Conservation (phyloP, 1,140 invertebrate species). For the Drosophila sturtevanti region DNA sequence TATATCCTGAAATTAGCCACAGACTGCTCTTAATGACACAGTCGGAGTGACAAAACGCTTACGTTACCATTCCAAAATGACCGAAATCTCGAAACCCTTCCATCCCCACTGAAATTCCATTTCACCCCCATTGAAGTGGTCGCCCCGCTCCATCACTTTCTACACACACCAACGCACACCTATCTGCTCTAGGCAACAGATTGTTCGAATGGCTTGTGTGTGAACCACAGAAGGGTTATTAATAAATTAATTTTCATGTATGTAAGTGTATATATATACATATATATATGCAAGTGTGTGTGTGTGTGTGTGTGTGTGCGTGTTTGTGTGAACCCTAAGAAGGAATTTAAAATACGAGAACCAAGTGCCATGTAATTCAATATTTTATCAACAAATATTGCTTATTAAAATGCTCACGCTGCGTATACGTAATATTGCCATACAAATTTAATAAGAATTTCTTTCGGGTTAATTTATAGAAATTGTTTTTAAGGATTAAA, state of each 20-base stretch:
- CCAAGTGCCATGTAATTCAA: slow-evolving; percentile 50
- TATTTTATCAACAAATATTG: slow-evolving; percentile 34
- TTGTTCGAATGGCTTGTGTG: slow-evolving; percentile 34
- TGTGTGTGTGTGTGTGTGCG: slow-evolving; percentile 3
- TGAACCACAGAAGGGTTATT: slow-evolving; percentile 64
- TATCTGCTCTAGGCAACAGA: slow-evolving; percentile 19
- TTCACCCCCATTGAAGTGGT: background rate
- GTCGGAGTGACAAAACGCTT: slow-evolving; percentile 46
- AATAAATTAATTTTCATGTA: slow-evolving; percentile 71
- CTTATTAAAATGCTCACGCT: slow-evolving; percentile 8
- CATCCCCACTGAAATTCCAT: too few species aligned
- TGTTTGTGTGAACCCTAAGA: slow-evolving; percentile 11
- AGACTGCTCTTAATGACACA: slow-evolving; percentile 64
- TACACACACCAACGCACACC: background rate
- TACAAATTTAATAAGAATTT: slow-evolving; percentile 34
- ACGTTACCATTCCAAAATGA: slow-evolving; percentile 34
- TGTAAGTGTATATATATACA: too few species aligned
- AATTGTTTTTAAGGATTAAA: slow-evolving; percentile 7
- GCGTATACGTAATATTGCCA: slow-evolving; percentile 39
- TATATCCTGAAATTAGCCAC: slow-evolving; percentile 48
- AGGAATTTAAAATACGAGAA: slow-evolving; percentile 33
- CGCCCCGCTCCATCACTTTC: background rate
- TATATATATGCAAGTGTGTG: too few species aligned
- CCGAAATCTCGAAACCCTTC: background rate
- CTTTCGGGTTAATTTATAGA: slow-evolving; percentile 26